Evolutionary conservation across 2,888 invertebrate genomes (phyloP), one percentile per base, ranked within the genome.

Genomic region (Epicampocera succincta): DNA sequence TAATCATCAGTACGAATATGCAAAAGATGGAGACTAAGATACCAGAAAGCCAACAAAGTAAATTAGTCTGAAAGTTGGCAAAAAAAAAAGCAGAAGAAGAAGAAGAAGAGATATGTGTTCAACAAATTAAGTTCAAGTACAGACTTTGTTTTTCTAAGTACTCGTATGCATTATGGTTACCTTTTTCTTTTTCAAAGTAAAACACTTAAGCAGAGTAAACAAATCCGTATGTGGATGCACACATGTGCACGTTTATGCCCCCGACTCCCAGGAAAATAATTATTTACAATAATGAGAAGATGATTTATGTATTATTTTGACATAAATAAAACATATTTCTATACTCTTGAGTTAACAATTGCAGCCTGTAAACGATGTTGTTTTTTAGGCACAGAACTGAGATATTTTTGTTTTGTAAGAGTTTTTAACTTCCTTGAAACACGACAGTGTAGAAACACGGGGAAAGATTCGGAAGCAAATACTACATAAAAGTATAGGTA

Each of bases 61-160:
- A 33, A 33, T 29, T 15, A 33, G 15, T 19, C 19, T 56, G 9
- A n/a, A 68, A 9, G 33, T 33, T 33, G 33, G 33, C 33, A 9
- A 63, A 46, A 11, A 40, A 25, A 13, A 56, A n/a, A n/a, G n/a
- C n/a, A n/a, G n/a, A n/a, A n/a, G n/a, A n/a, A n/a, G n/a, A n/a
- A 40, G 15, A 9, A n/a, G 21, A 42, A 25, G 8, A 29, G 54
- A 54, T 17, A 21, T 54, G 1, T 54, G 13, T 33, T 13, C 19
- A 44, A 56, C 44, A 69, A 58, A 69, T 71, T 71, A 58, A 60
- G 71, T 48, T 48, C 58, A 60, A 48, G 46, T 69, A 29, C 54
- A 44, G 54, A 54, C 42, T 42, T 66, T 66, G 52, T 65, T 65
- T 38, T 65, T 48, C 33, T 48, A 65, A 48, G 21, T 50, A 65